Evolutionary conservation across 2,797 vertebrate genomes (phyloP).

Genomic region (Halcyon leucocephala): DNA sequence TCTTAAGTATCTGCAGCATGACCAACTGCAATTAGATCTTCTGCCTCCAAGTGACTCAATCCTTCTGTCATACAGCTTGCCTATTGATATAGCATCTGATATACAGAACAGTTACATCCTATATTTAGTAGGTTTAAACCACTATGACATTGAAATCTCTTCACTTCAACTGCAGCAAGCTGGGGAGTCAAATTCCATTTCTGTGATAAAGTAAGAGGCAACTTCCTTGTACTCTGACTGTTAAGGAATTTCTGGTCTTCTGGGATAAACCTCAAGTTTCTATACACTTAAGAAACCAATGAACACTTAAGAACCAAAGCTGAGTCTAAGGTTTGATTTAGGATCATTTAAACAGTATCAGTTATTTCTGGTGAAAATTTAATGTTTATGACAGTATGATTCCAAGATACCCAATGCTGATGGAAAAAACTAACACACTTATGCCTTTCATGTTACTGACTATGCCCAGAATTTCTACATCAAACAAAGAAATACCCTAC

Average conservation of each 20-base stretch:
- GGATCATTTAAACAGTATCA: neutral
- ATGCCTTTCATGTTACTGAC: neutral
- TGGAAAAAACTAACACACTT: neutral
- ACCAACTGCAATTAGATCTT: constrained; percentile 42
- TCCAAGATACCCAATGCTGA: neutral
- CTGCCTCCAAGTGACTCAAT: constrained; percentile 41
- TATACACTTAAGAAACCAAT: neutral
- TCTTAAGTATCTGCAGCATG: neutral
- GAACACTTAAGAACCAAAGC: neutral
- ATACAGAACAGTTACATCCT: constrained; percentile 12
- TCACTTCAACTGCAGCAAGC: constrained; percentile 24
- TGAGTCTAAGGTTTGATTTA: neutral
- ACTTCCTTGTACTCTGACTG: neutral
- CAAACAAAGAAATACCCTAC: neutral
- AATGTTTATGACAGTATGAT: neutral
- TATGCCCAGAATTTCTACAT: neutral
- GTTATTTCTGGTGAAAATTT: neutral
- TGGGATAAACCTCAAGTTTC: neutral
- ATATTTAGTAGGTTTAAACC: constrained; percentile 47
- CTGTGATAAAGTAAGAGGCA: neutral
- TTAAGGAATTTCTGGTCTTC: constrained; percentile 14
- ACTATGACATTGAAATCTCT: constrained; percentile 1
- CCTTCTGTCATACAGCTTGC: constrained; percentile 57
- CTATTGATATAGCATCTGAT: constrained; percentile 55
- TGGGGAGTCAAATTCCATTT: constrained; percentile 24